Evolutionary conservation across 2,113 vertebrate species (phyloP).

Genomic region (Pluvianellus socialis): DNA sequence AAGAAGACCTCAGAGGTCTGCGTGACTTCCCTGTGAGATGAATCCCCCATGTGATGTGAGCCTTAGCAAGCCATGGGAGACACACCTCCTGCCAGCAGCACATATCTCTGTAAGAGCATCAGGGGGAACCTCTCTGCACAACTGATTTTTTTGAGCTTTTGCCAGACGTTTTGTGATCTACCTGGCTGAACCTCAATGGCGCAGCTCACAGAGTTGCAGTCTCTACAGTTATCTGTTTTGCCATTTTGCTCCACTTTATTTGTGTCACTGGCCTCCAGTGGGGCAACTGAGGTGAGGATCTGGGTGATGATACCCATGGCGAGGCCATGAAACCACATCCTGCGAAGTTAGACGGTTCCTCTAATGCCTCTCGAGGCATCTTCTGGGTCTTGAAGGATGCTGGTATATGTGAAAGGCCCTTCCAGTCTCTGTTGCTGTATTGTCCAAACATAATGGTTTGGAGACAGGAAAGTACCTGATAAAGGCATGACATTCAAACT

Average conservation of each 20-base stretch:
- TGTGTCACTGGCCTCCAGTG: background rate
- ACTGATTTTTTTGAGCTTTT: background rate
- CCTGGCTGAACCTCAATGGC: background rate
- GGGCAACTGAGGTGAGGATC: background rate
- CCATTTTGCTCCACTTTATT: background rate
- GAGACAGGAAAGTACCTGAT: background rate
- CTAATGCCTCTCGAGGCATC: background rate
- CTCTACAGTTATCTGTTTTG: background rate
- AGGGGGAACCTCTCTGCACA: background rate
- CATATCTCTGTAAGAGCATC: background rate
- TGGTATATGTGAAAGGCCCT: background rate
- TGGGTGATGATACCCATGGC: background rate
- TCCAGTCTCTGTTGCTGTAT: background rate
- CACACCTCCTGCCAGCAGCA: background rate
- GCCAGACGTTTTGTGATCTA: background rate
- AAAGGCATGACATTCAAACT: background rate
- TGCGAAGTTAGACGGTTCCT: background rate
- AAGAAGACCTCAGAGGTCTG: background rate
- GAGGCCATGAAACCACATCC: background rate
- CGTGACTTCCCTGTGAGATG: background rate
- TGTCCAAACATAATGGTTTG: background rate
- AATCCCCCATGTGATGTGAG: background rate
- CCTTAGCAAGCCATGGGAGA: background rate
- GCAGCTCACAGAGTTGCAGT: background rate
- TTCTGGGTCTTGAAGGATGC: background rate